phyloP scores from a whole-genome alignment of 1,140 invertebrate species.

The Pissodes strobi region DNA sequence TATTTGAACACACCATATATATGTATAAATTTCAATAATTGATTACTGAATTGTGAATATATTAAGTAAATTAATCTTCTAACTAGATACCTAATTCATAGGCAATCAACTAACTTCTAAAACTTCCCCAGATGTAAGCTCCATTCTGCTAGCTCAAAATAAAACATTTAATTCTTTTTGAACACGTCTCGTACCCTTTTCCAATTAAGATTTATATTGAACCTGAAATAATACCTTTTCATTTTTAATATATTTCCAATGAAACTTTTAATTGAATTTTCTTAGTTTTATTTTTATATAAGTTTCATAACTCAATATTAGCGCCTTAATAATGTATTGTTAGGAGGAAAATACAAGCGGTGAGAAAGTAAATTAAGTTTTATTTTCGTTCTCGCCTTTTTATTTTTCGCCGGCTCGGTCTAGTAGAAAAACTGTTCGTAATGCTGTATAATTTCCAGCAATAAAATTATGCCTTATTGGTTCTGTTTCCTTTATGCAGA shows the following conservation, averaged over 20 bases:
- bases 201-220: slow-evolving; percentile 35
- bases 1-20: too few species aligned
- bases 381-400: neutral
- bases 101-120: too few species aligned
- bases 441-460: slow-evolving; percentile 12
- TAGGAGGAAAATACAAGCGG: slow-evolving; percentile 2
- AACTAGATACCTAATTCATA: too few species aligned
- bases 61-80: too few species aligned
- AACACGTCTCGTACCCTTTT: slow-evolving; percentile 23
- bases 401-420: neutral
- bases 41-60: too few species aligned
- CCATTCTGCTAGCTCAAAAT: too few species aligned
- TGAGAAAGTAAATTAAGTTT: slow-evolving; percentile 18
- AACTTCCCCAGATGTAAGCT: too few species aligned
- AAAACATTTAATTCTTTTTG: slow-evolving; percentile 11
- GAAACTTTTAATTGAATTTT: slow-evolving; percentile 34
- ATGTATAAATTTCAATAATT: too few species aligned
- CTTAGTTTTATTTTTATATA: slow-evolving; percentile 27
- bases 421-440: neutral
- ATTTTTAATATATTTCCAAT: slow-evolving; percentile 34
- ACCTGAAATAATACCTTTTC: slow-evolving; percentile 33
- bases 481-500: slow-evolving; percentile 8
- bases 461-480: slow-evolving; percentile 15
- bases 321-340: slow-evolving; percentile 34
- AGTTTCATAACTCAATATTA: slow-evolving; percentile 26